A percentile compares a stretch with the other conserved stretches of the same genome.
Conservation (phyloP, 2,797 vertebrate species). For the Microctenopoma lineatum region DNA sequence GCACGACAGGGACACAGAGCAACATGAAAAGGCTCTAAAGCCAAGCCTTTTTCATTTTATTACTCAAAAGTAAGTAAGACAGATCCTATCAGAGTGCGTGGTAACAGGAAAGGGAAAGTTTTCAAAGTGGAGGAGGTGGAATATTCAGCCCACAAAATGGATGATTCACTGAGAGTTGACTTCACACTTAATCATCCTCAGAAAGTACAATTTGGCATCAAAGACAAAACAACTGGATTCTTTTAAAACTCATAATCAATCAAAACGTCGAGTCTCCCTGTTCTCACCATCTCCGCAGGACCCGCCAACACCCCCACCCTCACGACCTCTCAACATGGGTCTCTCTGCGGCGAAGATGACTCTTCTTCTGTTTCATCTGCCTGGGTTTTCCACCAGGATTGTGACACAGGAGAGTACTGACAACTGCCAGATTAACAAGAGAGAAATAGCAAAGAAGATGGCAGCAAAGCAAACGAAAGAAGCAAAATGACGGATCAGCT, state of each 20-base stretch:
- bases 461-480: background rate
- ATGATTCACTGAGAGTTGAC: conserved; percentile 32
- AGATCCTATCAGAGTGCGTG: background rate
- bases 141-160: conserved; percentile 25
- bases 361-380: conserved; percentile 15
- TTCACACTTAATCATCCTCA: conserved; percentile 27
- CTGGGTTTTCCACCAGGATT: background rate
- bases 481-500: background rate
- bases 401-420: conserved; percentile 3
- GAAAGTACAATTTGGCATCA: conserved; percentile 20
- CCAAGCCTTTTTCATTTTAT: background rate
- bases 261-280: conserved; percentile 26
- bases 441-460: background rate
- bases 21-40: background rate
- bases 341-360: conserved; percentile 9
- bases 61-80: background rate
- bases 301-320: background rate
- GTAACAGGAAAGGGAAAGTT: conserved; percentile 39
- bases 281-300: conserved; percentile 15
- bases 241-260: conserved; percentile 23
- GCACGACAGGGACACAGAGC: background rate
- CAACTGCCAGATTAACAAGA: background rate
- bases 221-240: conserved; percentile 31
- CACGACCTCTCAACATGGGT: background rate
- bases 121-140: conserved; percentile 14